Conservation (phyloP, 2,113 vertebrate species). For the Leucosticte australis region DNA sequence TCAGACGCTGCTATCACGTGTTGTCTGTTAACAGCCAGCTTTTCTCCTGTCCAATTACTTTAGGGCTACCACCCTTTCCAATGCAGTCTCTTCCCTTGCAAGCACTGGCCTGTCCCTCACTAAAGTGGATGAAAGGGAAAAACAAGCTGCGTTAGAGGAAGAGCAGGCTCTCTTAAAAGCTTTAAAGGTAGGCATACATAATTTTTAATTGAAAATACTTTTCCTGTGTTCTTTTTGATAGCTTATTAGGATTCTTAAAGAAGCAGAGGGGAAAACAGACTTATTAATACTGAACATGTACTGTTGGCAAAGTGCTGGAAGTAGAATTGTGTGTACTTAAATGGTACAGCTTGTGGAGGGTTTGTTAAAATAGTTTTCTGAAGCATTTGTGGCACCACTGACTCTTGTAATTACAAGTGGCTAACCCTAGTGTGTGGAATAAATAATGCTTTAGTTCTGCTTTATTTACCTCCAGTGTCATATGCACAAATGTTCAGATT, state of each 20-base stretch:
- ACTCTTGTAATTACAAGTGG: not conserved
- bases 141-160: slow-evolving; percentile 97
- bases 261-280: not conserved
- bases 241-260: not conserved
- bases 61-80: slow-evolving; percentile 97
- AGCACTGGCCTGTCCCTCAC: slow-evolving; percentile 97
- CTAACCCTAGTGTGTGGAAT: not conserved
- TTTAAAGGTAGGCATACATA: slow-evolving; percentile 83
- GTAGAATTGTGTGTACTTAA: not conserved
- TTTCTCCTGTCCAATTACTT: slow-evolving; percentile 49
- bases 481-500: not conserved
- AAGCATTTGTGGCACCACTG: not conserved
- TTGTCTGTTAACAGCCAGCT: not conserved
- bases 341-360: not conserved
- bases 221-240: not conserved
- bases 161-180: slow-evolving; percentile 96
- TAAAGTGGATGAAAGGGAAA: slow-evolving; percentile 98
- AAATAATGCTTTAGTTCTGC: not conserved
- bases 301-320: not conserved
- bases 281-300: not conserved
- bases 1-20: not conserved
- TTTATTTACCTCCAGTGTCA: not conserved
- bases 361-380: not conserved
- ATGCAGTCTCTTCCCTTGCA: slow-evolving; percentile 94
- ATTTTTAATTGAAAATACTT: not conserved